Conservation (phyloP, 2,113 vertebrate species). For the Chloebia gouldiae region DNA sequence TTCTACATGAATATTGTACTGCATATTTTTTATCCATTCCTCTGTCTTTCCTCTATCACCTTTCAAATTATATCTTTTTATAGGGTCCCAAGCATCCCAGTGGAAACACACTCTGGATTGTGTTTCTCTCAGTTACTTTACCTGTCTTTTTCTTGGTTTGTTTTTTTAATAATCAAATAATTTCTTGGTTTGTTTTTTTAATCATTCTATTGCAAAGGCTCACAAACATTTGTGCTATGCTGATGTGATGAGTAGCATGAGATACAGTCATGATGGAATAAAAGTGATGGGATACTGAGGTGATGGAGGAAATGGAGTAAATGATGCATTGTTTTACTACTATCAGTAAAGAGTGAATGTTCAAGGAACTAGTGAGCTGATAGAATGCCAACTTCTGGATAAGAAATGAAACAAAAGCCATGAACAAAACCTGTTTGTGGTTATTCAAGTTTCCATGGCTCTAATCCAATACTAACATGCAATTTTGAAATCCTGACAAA, state of each 20-base stretch:
- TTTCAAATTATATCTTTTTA: neutral
- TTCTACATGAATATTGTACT: neutral
- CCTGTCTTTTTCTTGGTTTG: neutral
- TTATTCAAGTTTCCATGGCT: conserved; percentile 54
- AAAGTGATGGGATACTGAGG: neutral
- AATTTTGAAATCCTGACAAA: conserved; percentile 53
- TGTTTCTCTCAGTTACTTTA: neutral
- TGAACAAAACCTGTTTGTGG: conserved; percentile 9
- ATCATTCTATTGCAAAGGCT: neutral
- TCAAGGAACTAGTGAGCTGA: conserved; percentile 13
- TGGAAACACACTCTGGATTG: neutral
- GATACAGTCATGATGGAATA: neutral
- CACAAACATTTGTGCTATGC: neutral
- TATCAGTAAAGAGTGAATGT: conserved; percentile 13
- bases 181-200: neutral
- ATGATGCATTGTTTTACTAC: neutral
- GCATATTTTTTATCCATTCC: neutral
- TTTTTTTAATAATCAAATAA: neutral
- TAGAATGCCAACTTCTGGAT: conserved; percentile 15
- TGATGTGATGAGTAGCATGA: neutral
- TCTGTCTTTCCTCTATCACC: neutral
- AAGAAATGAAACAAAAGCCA: conserved; percentile 51
- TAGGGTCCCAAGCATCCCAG: neutral
- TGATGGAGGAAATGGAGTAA: neutral
- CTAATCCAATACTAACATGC: conserved; percentile 31